Evolutionary conservation across 2,888 invertebrate genomes (phyloP).

Genomic region (Scaptomyza tumidula): DNA sequence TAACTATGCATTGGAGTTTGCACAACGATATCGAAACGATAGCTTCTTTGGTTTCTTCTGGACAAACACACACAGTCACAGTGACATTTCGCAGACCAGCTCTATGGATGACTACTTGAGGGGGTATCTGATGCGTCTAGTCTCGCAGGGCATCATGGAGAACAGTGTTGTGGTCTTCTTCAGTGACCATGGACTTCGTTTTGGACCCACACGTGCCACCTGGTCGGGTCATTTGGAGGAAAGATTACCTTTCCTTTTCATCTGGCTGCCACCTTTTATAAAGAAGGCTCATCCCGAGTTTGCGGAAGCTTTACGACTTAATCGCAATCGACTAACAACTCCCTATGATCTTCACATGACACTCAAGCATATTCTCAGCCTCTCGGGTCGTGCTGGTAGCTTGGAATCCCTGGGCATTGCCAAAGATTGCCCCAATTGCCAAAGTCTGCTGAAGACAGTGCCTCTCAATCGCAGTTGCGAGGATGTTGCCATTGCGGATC

Average conservation of each 20-base stretch:
- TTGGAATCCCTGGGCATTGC: constrained; percentile 58
- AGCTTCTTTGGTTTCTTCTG: constrained; percentile 91
- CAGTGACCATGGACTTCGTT: constrained; percentile 92
- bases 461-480: constrained; percentile 88
- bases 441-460: constrained; percentile 87
- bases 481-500: constrained; percentile 88
- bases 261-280: constrained; percentile 88
- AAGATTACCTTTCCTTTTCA: constrained; percentile 89
- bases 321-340: constrained; percentile 88
- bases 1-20: constrained; percentile 89
- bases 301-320: constrained; percentile 86
- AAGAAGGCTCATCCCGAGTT: constrained; percentile 86
- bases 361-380: constrained; percentile 87
- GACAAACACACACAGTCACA: constrained; percentile 91
- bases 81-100: constrained; percentile 88
- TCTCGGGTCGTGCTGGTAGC: constrained; percentile 85
- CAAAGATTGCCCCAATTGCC: constrained; percentile 87
- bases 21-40: constrained; percentile 86
- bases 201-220: constrained; percentile 89
- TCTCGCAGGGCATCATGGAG: constrained; percentile 87
- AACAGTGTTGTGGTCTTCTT: constrained; percentile 89
- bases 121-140: constrained; percentile 87
- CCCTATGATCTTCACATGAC: constrained; percentile 92
- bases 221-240: constrained; percentile 91
- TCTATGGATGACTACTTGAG: constrained; percentile 88